A percentile compares a stretch with the other conserved stretches of the same genome.
Conservation (phyloP, 2,797 vertebrate species). For the Apogon hyalosoma region DNA sequence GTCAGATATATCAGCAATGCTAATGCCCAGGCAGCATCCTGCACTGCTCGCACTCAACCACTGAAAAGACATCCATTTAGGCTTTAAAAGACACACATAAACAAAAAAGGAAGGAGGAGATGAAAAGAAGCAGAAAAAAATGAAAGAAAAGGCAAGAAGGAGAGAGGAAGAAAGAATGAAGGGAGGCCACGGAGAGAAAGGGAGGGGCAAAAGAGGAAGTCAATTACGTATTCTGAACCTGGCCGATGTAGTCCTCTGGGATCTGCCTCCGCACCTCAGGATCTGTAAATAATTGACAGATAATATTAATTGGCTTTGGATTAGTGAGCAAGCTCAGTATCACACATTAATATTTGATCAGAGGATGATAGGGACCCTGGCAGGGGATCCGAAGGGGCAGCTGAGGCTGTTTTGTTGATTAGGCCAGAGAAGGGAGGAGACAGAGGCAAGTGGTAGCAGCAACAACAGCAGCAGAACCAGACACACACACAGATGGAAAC, state of each 20-base stretch:
- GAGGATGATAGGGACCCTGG: slow-evolving; percentile 99
- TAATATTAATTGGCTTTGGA: slow-evolving; percentile 99
- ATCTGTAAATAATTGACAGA: slow-evolving; percentile 99
- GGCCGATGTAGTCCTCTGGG: slow-evolving; percentile 96
- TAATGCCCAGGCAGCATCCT: slow-evolving; percentile 72
- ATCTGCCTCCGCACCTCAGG: slow-evolving; percentile 98
- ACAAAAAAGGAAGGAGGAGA: slow-evolving; percentile 77
- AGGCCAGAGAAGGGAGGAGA: slow-evolving; percentile 89
- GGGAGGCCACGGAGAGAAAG: slow-evolving; percentile 36
- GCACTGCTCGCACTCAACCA: slow-evolving; percentile 52
- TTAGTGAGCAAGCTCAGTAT: slow-evolving; percentile 99
- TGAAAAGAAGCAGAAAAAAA: slow-evolving; percentile 61
- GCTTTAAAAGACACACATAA: slow-evolving; percentile 81
- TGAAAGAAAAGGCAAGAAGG: slow-evolving; percentile 64
- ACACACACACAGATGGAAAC: slow-evolving; percentile 75
- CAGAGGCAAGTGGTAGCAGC: slow-evolving; percentile 64
- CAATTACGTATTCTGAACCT: slow-evolving; percentile 99
- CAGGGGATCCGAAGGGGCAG: slow-evolving; percentile 97
- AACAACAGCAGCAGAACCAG: slow-evolving; percentile 63
- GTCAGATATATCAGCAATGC: slow-evolving; percentile 78
- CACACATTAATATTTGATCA: slow-evolving; percentile 99
- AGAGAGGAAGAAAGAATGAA: slow-evolving; percentile 67
- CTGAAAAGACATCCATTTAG: slow-evolving; percentile 82
- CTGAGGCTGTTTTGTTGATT: slow-evolving; percentile 96
- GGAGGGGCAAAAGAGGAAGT: slow-evolving; percentile 85